A percentile compares a stretch with the other conserved stretches of the same genome.
Evolutionary conservation across 2,888 invertebrate genomes (phyloP).

Genomic region (Cephus pulcher): DNA sequence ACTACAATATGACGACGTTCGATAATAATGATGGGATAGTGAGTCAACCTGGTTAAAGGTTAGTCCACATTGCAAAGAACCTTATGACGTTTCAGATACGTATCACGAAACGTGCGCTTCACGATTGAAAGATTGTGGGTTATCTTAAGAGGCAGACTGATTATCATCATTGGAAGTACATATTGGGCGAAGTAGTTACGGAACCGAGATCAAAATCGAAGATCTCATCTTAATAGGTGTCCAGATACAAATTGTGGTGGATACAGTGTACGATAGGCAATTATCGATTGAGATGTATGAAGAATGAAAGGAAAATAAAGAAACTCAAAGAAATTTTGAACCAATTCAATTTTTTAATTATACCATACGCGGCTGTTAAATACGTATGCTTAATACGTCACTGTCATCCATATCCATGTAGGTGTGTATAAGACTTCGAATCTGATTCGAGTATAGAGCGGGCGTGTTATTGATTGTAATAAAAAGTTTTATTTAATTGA

Average conservation of each 20-base stretch:
- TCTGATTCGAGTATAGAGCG: no score
- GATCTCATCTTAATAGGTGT: background rate
- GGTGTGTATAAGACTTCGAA: no score
- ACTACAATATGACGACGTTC: background rate
- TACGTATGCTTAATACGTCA: no score
- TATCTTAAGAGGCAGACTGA: background rate
- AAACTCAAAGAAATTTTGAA: background rate
- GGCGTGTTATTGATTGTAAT: no score
- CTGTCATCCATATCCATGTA: no score
- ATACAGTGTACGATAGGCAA: background rate
- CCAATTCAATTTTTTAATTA: background rate
- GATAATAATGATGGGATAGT: background rate
- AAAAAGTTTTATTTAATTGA: no score
- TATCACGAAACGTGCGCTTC: background rate
- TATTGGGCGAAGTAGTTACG: background rate
- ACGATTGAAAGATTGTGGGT: background rate
- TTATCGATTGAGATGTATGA: background rate
- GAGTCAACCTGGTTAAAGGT: background rate
- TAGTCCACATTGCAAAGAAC: background rate
- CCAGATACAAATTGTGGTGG: background rate
- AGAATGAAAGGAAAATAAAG: background rate
- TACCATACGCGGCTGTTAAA: no score
- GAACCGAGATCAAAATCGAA: background rate
- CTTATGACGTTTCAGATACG: background rate
- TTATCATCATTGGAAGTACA: background rate